phyloP scores from a whole-genome alignment of 2,888 invertebrate species.

The Drosophila rellima region DNA sequence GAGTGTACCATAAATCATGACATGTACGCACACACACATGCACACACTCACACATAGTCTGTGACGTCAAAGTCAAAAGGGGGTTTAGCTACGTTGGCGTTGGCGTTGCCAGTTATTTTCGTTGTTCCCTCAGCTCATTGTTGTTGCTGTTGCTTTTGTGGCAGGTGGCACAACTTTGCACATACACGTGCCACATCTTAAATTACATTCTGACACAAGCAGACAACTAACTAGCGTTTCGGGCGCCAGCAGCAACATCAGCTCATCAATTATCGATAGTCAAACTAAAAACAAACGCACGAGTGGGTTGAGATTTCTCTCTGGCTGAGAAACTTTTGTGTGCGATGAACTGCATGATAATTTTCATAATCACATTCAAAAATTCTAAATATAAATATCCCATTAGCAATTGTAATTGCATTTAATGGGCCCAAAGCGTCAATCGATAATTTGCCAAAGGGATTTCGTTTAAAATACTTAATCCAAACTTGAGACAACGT shows the following conservation, averaged over 20 bases:
- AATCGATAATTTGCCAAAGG: not conserved
- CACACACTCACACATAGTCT: constrained; percentile 6
- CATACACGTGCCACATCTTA: constrained; percentile 26
- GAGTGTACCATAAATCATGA: constrained; percentile 65
- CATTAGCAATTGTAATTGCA: not conserved
- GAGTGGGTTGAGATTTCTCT: not conserved
- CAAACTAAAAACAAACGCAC: not conserved
- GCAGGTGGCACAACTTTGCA: constrained; percentile 17
- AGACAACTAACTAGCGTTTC: constrained; percentile 1
- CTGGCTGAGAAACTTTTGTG: not conserved
- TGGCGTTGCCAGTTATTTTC: constrained; percentile 15
- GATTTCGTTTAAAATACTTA: not conserved
- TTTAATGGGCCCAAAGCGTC: not conserved
- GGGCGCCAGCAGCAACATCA: constrained; percentile 15
- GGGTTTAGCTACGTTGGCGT: constrained; percentile 57
- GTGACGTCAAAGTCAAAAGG: constrained; percentile 65
- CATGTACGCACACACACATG: constrained; percentile 13
- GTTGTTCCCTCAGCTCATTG: constrained; percentile 15
- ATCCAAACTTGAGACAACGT: not conserved
- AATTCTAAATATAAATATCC: not conserved
- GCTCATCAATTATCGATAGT: constrained; percentile 41
- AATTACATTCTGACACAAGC: constrained; percentile 11
- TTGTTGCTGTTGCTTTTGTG: not conserved
- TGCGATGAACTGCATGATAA: not conserved
- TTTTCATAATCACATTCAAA: not conserved